A percentile compares a stretch with the other conserved stretches of the same genome.
phyloP scores from a whole-genome alignment of 2,888 invertebrate genomes.

The Sarcophaga carnaria region DNA sequence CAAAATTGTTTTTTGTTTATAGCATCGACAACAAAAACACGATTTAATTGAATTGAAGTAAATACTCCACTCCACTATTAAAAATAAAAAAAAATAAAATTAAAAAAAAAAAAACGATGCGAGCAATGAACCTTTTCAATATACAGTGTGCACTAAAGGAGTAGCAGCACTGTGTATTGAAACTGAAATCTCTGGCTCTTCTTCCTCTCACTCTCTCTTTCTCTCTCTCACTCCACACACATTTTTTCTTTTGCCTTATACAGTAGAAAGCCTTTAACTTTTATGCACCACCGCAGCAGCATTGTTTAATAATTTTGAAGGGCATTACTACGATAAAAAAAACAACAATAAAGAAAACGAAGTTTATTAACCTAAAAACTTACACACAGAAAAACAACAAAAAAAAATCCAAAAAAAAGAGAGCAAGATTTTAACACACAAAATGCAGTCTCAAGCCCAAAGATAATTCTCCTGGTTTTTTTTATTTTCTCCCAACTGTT shows the following conservation, averaged over 20 bases:
- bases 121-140: slow-evolving; percentile 60
- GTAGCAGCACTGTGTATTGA: too few relatives aligned
- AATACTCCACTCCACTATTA: slow-evolving; percentile 51
- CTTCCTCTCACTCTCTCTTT: not conserved
- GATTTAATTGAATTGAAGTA: slow-evolving; percentile 58
- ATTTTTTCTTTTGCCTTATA: too few relatives aligned
- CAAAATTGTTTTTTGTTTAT: too few relatives aligned
- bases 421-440: slow-evolving; percentile 13
- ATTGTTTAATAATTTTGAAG: not conserved
- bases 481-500: not conserved
- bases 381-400: not conserved
- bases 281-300: too few relatives aligned
- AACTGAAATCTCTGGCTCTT: not conserved
- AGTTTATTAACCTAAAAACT: slow-evolving; percentile 67
- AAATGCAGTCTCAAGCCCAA: not conserved
- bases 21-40: slow-evolving; percentile 50
- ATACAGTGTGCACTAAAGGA: not conserved
- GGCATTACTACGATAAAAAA: not conserved
- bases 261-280: too few relatives aligned
- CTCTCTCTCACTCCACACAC: too few relatives aligned
- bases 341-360: slow-evolving; percentile 43
- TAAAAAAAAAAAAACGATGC: not conserved
- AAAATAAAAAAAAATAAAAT: not conserved
- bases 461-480: not conserved
- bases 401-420: slow-evolving; percentile 15